These are phyloP conservation scores for Helarctos malayanus DNA, from an alignment of 2,797 vertebrate species.

Conservation along the genomic window DNA sequence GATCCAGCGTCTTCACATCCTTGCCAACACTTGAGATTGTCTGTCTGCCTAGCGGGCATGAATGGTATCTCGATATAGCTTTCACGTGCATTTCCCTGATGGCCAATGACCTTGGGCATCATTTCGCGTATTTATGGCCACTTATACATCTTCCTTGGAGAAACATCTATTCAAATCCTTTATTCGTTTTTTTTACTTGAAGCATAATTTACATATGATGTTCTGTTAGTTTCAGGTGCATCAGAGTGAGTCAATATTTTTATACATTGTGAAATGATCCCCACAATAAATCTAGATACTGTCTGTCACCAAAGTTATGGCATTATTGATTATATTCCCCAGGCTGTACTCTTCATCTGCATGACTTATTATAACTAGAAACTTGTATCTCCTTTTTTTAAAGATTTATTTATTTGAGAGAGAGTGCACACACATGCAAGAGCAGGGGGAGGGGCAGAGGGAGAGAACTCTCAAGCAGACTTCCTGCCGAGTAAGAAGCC, in stretches of 20 bases:
- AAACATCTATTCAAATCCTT: not conserved
- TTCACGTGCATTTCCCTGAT: not conserved
- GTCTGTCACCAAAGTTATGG: not conserved
- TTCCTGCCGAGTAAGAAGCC: not conserved
- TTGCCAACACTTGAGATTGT: not conserved
- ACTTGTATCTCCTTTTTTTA: not conserved
- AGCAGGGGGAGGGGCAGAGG: not conserved
- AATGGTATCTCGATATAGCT: not conserved
- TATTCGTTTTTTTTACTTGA: not conserved
- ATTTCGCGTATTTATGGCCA: not conserved
- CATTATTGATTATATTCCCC: not conserved
- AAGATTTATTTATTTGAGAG: not conserved
- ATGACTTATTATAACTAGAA: not conserved
- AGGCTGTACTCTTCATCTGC: not conserved
- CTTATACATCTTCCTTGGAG: not conserved
- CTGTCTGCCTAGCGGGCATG: not conserved
- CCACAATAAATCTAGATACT: not conserved
- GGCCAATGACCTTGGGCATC: not conserved
- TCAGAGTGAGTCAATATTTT: not conserved
- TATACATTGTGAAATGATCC: not conserved
- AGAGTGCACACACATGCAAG: not conserved
- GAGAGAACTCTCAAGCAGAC: not conserved
- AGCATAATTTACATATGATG: not conserved
- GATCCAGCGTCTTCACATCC: not conserved
- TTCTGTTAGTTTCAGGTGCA: not conserved